Base-by-base conservation (phyloP, 2,797 vertebrate genomes). In the Pogoniulus pusillus region DNA sequence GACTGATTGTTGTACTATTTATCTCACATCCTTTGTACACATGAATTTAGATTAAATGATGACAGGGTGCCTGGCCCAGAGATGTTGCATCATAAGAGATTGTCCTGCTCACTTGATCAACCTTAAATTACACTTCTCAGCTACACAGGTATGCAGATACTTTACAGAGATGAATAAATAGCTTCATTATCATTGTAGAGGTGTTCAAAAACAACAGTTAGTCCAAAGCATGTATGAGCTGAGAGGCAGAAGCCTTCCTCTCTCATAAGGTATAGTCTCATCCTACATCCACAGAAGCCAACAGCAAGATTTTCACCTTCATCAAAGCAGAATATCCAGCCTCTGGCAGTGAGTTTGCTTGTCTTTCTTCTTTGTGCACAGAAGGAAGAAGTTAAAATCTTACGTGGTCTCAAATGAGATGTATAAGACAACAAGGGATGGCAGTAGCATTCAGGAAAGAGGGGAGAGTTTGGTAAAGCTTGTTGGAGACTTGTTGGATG, bases 241-340 rank as follows among this genome's bases (percentile, higher is more conserved):
- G 15, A 34, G 68, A 49, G 53, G 12, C 37, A 82, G 58, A 65
- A 14, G 15, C 55, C 23, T 53, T 53, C 20, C 55, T 60, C 35
- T 18, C 7, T 41, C 4, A 5, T 19, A 24, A 62, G 1, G 3
- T 0, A 0, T 16, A 55, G 16, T 22, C 53, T 70, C 66, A 16
- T 68, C 57, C 57, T 60, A 22, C 53, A 34, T 15, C 20, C 20
- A 7, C 47, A 59, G 59, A 79, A 57, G 27, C 27, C 57, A 62
- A 23, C 23, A 76, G 16, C 37, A 79, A 24, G 30, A 27, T 34
- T 68, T 71, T 84, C 54, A 43, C n/a, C 57, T 66, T 20, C 1
- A 2, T 80, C 70, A 62, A 58, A 73, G 34, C 24, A 20, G 64
- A 70, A 51, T 8, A 65, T 34, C 30, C 81, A 88, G 18, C 8